Conservation (phyloP, 2,797 vertebrate genomes). For the Ispidina lecontei region DNA sequence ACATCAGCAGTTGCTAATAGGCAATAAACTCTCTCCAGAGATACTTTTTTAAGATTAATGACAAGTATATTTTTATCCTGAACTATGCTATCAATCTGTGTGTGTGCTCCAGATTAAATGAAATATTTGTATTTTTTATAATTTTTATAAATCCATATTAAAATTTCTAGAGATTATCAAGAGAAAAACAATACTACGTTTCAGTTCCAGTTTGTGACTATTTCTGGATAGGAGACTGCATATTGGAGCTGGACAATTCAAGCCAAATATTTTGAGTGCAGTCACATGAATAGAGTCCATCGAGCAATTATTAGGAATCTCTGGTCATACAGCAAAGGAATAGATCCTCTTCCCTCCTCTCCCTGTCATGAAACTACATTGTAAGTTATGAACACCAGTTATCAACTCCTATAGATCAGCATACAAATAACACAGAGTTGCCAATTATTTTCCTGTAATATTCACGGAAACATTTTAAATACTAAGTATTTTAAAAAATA, state of each 20-base stretch:
- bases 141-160: not conserved
- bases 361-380: not conserved
- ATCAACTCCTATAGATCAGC: not conserved
- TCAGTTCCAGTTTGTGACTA: not conserved
- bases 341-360: not conserved
- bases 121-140: not conserved
- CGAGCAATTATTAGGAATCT: not conserved
- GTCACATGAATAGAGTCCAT: not conserved
- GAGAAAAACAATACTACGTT: not conserved
- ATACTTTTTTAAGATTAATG: not conserved
- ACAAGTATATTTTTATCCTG: not conserved
- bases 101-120: not conserved
- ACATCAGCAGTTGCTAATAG: not conserved
- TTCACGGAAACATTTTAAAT: not conserved
- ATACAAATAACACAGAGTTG: not conserved
- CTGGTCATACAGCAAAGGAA: not conserved
- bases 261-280: not conserved
- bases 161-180: not conserved
- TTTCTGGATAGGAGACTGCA: not conserved
- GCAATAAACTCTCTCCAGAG: not conserved
- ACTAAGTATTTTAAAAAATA: not conserved
- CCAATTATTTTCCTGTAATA: not conserved
- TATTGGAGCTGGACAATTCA: not conserved
- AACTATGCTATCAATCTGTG: not conserved
- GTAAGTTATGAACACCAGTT: not conserved